Evolutionary conservation across 1,140 invertebrate species (phyloP).

Genomic region (Ptiloglossa arizonensis): DNA sequence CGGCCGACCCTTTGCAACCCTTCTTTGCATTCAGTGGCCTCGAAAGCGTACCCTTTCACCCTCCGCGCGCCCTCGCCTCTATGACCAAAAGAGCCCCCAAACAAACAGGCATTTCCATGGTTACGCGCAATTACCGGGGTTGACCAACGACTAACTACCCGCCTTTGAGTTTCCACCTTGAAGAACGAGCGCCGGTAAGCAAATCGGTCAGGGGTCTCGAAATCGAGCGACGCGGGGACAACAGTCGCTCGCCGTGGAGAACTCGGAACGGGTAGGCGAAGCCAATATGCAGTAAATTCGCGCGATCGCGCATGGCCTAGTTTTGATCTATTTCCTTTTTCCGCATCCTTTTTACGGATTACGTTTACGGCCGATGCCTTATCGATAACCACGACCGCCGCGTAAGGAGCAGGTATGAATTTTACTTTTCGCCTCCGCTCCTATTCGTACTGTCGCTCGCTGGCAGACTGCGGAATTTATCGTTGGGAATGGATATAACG

Average conservation of each 20-base stretch:
- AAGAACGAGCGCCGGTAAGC: slow-evolving; percentile 59
- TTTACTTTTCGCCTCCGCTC: slow-evolving; percentile 33
- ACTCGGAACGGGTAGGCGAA: slow-evolving; percentile 30
- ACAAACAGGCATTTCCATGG: slow-evolving; percentile 77
- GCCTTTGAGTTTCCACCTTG: slow-evolving; percentile 69
- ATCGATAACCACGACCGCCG: slow-evolving; percentile 33
- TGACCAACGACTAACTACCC: slow-evolving; percentile 69
- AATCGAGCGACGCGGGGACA: slow-evolving; percentile 39
- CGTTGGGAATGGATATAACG: background rate
- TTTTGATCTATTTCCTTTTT: slow-evolving; percentile 63
- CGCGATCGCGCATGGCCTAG: slow-evolving; percentile 52
- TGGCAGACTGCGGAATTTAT: slow-evolving; percentile 25
- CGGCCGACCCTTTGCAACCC: slow-evolving; percentile 69
- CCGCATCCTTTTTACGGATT: slow-evolving; percentile 67
- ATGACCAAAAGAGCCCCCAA: slow-evolving; percentile 68
- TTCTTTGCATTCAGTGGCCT: slow-evolving; percentile 72
- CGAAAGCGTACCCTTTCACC: slow-evolving; percentile 63
- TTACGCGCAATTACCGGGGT: slow-evolving; percentile 72
- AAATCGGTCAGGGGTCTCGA: slow-evolving; percentile 63
- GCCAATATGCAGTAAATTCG: slow-evolving; percentile 73
- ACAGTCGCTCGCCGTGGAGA: background rate
- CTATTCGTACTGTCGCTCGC: background rate
- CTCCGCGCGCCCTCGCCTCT: slow-evolving; percentile 49
- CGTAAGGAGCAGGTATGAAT: slow-evolving; percentile 41
- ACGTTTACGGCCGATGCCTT: slow-evolving; percentile 58